Percentiles rank a stretch among this genome's conserved stretches.
These are phyloP conservation scores for Selene dorsalis DNA, from an alignment of 2,797 vertebrate species.

Conservation along the genomic window DNA sequence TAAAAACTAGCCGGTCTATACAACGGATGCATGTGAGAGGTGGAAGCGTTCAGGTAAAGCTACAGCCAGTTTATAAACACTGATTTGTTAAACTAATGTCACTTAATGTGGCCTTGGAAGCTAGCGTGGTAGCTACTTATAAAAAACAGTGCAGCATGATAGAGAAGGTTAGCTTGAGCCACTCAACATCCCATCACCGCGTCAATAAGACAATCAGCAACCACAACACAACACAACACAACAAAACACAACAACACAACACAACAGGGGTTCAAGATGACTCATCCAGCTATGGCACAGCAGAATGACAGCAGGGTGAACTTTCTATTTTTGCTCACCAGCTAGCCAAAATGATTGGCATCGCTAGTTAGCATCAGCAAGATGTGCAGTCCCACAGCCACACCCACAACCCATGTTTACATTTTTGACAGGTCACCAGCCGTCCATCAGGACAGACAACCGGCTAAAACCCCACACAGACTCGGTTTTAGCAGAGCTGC, in stretches of 20 bases:
- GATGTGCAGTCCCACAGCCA: constrained; percentile 59
- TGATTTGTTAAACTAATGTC: background rate
- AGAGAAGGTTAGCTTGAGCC: background rate
- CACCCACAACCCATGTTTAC: constrained; percentile 71
- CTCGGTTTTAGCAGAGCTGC: background rate
- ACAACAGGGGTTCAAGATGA: background rate
- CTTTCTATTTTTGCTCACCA: background rate
- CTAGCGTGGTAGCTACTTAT: background rate
- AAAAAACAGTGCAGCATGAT: background rate
- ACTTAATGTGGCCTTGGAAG: constrained; percentile 31
- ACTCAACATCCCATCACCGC: background rate
- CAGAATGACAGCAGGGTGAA: background rate
- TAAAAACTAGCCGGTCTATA: background rate
- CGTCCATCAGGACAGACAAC: background rate
- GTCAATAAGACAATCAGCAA: background rate
- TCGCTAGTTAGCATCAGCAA: constrained; percentile 30
- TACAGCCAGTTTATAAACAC: background rate
- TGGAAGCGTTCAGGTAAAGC: background rate
- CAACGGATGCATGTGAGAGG: background rate
- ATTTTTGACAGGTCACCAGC: constrained; percentile 56
- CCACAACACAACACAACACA: background rate
- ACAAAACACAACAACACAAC: background rate
- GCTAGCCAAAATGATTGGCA: background rate
- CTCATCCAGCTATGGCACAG: background rate
- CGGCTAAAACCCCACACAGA: background rate